Evolutionary conservation across 1,140 invertebrate genomes (phyloP).

Genomic region (Caenorhabditis inopinata): DNA sequence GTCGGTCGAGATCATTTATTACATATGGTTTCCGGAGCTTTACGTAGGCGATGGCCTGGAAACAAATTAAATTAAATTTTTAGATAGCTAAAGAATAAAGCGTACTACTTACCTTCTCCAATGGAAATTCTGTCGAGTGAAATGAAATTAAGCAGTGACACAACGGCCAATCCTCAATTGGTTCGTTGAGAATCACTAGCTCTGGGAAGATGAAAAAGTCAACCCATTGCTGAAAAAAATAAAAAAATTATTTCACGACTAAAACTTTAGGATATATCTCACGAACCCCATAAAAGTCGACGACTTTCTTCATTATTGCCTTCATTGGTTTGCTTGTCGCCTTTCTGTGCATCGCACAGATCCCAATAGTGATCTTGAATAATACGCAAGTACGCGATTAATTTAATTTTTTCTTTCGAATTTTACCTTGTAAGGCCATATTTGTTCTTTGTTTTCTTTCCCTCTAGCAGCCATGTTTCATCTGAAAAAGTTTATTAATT

Average conservation of each 20-base stretch:
- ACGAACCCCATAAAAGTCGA: conserved; percentile 60
- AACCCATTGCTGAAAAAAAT: conserved; percentile 54
- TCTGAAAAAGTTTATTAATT: neutral
- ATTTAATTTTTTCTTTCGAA: neutral
- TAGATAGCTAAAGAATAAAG: neutral
- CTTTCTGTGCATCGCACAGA: conserved; percentile 64
- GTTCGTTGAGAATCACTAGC: conserved; percentile 87
- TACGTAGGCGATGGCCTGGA: conserved; percentile 88
- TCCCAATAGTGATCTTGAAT: conserved; percentile 61
- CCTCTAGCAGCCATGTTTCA: neutral
- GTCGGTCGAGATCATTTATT: conserved; percentile 97
- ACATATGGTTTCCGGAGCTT: conserved; percentile 90
- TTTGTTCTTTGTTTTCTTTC: neutral
- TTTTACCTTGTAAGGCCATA: conserved; percentile 16
- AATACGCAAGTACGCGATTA: neutral
- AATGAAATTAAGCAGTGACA: conserved; percentile 98
- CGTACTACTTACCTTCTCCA: conserved; percentile 77
- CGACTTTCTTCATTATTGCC: conserved; percentile 62
- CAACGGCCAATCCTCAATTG: conserved; percentile 95
- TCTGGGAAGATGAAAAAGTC: conserved; percentile 69
- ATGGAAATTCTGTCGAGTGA: conserved; percentile 89
- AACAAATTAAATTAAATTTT: neutral
- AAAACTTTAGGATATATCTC: neutral
- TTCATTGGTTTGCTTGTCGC: conserved; percentile 64
- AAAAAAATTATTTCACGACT: neutral